phyloP scores from a whole-genome alignment of 2,888 invertebrate genomes.

The Pseudanteris insignis region DNA sequence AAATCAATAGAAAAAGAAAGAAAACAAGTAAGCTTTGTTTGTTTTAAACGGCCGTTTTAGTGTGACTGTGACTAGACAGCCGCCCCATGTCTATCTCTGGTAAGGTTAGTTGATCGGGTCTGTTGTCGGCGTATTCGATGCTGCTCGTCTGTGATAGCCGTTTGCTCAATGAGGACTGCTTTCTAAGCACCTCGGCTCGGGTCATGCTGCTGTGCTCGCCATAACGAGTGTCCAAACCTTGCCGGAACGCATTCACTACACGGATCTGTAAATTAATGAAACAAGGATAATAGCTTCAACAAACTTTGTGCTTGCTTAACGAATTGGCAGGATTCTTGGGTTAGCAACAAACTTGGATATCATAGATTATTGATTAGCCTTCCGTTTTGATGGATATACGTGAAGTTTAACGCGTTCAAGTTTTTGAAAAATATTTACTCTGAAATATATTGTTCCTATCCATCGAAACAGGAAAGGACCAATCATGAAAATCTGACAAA shows the following conservation, averaged over 20 bases:
- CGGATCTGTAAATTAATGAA: slow-evolving; percentile 85
- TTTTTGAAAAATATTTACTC: neutral
- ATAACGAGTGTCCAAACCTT: slow-evolving; percentile 78
- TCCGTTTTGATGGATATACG: too few species aligned
- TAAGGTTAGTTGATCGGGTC: slow-evolving; percentile 87
- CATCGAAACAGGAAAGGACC: too few species aligned
- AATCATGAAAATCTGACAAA: too few species aligned
- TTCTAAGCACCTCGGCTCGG: slow-evolving; percentile 91
- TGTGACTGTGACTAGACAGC: slow-evolving; percentile 91
- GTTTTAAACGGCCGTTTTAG: slow-evolving; percentile 89
- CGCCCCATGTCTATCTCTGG: slow-evolving; percentile 93
- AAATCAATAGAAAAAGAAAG: too few species aligned
- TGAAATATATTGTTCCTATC: too few species aligned
- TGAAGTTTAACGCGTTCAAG: too few species aligned
- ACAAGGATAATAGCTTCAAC: slow-evolving; percentile 18
- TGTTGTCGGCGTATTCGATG: slow-evolving; percentile 90
- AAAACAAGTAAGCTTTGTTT: too few species aligned
- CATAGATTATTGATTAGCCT: too few species aligned
- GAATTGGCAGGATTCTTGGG: too few species aligned
- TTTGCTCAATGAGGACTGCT: slow-evolving; percentile 92
- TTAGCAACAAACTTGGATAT: too few species aligned
- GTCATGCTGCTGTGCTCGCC: slow-evolving; percentile 91
- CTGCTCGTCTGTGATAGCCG: slow-evolving; percentile 91
- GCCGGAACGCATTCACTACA: slow-evolving; percentile 99
- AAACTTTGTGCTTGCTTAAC: too few species aligned